Evolutionary conservation across 2,888 invertebrate genomes (phyloP), one percentile per base, ranked within the genome.

Genomic region (Athripsodes cinereus): DNA sequence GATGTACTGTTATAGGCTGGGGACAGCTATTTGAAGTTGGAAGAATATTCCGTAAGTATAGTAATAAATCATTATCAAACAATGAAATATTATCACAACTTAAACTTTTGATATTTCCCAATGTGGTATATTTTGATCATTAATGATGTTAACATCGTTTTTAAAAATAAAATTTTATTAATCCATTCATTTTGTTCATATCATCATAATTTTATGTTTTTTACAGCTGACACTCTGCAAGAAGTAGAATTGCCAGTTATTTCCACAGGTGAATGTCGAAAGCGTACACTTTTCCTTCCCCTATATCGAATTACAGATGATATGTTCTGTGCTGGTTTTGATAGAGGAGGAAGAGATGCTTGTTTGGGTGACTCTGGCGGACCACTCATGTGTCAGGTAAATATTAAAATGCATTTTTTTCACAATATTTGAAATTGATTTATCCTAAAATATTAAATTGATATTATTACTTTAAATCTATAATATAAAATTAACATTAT

Each of bases 311-410:
- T 90, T 57, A 90, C 90, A 0, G 86, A 88, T 57, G 86, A 89
- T 69, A 90, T 90, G 90, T 85, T 90, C 72, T 90, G 90, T 69
- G 90, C 90, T 52, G 90, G 90, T 19, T 85, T 84, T 67, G 88
- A 89, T 68, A 80, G 88, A 62, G 90, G 90, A 50, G 90, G 90
- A 0, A 77, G 88, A 44, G 90, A 90, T 71, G 90, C 90, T 1
- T 90, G 90, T 68, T 77, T 90, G 53, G 90, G 90, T 0, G 90
- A 90, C 73, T 88, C 88, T 1, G 90, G 90, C 3, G 89, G 90
- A 19, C 89, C 89, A 2, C 79, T 90, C 52, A 87, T 90, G 81
- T 89, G 89, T 68, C 84, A 87, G 70, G 87, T 87, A 72, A 66
- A 26, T 26, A 26, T 6, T 6, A 26, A n/a, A n/a, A n/a, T n/a